phyloP scores from a whole-genome alignment of 37 sponge, comb jelly and placozoan genomes.

The Hexactinellida sp. region DNA sequence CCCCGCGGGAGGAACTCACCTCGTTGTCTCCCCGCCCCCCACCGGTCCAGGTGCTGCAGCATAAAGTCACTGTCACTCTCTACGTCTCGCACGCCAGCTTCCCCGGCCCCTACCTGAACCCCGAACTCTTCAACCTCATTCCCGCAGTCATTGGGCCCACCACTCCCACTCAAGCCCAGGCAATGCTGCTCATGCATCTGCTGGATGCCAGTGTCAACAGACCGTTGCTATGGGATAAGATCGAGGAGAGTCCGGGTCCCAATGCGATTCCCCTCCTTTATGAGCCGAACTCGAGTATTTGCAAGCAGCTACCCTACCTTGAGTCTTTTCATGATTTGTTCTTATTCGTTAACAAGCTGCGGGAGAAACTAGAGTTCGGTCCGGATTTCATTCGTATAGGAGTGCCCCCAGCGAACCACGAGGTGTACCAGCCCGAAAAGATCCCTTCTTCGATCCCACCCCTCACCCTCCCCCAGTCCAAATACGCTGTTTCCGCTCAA shows the following conservation, averaged over 20 bases:
- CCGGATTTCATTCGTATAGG: constrained; percentile 4
- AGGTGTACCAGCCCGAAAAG: neutral
- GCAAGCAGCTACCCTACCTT: neutral
- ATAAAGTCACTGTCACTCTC: neutral
- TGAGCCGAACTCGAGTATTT: neutral
- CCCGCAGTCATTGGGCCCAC: neutral
- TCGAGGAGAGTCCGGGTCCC: neutral
- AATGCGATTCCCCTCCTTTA: neutral
- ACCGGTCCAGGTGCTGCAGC: neutral
- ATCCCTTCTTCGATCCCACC: constrained; percentile 1
- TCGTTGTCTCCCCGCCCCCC: neutral
- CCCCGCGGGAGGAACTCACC: neutral
- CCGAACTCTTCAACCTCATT: neutral
- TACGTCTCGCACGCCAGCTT: neutral
- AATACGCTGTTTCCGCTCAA: neutral
- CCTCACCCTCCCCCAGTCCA: neutral
- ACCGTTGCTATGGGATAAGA: neutral
- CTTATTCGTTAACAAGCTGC: neutral
- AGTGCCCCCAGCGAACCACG: neutral
- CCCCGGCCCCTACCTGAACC: neutral
- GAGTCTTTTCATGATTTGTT: neutral
- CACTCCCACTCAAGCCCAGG: neutral
- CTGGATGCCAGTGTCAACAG: neutral
- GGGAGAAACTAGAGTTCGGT: neutral
- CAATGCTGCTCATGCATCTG: neutral